Conservation (phyloP, 2,888 invertebrate genomes). For the Dasysyrphus tricinctus region DNA sequence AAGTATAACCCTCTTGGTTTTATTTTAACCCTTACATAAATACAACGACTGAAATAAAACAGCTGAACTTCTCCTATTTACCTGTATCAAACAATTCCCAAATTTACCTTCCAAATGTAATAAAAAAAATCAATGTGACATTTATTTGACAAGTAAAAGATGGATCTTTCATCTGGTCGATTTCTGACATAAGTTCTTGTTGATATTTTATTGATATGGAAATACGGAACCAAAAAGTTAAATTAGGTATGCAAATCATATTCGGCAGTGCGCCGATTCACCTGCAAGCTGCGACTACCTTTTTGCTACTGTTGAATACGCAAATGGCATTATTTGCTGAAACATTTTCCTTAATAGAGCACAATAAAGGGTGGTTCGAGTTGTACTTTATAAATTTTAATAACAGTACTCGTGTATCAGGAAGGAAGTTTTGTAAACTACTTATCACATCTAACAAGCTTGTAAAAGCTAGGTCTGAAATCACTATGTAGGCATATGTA, state of each 20-base stretch:
- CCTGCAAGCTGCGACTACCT: constrained; percentile 56
- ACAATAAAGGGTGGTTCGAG: not conserved
- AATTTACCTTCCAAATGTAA: constrained; percentile 9
- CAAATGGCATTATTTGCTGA: not conserved
- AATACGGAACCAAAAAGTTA: not conserved
- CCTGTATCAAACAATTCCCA: not conserved
- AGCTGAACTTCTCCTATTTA: constrained; percentile 23
- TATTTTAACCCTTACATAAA: not conserved
- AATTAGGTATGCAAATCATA: constrained; percentile 62
- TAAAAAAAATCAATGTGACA: constrained; percentile 72
- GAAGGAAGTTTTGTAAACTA: too few species aligned
- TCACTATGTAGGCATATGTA: not conserved
- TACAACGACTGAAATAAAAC: not conserved
- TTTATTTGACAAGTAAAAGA: constrained; percentile 77
- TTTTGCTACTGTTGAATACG: not conserved
- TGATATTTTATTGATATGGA: constrained; percentile 67
- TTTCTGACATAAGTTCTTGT: constrained; percentile 59
- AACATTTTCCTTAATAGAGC: not conserved
- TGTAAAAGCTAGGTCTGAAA: not conserved
- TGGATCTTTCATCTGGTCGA: constrained; percentile 76
- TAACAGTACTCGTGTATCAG: too few species aligned
- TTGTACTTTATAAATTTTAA: not conserved
- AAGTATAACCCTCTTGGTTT: too few species aligned
- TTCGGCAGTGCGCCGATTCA: constrained; percentile 48
- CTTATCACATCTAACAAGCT: too few species aligned